Evolutionary conservation across 2,113 vertebrate species (phyloP), one percentile per base, ranked within the genome.

Genomic region (Vulpes ferrilata): DNA sequence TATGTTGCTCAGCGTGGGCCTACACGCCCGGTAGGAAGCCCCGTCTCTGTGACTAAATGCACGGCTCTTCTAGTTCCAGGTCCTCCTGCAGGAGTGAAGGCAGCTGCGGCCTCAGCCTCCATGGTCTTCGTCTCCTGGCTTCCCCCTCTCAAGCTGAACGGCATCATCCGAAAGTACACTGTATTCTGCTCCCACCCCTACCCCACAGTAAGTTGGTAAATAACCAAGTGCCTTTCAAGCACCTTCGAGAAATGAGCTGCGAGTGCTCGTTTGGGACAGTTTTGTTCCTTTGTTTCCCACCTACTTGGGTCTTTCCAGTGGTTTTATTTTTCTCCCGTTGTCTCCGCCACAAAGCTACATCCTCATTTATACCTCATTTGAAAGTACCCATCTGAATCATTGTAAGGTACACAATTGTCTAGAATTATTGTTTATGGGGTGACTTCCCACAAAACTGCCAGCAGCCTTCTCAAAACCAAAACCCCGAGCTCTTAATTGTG

Each of bases 121-220:
- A 99, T 99, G 0, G 99, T 99, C 96, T 99, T 99, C 0, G 99
- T 99, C 59, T 99, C 99, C 81, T 99, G 99, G 99, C 99, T 99
- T 5, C 99, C 99, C 71, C 99, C 99, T 0, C 99, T 99, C 97
- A 99, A 99, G 98, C 98, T 99, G 97, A 99, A 99, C 0, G 99
- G 99, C 97, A 98, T 99, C 98, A 99, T 99, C 99, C 98, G 99
- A 95, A 99, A 99, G 98, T 99, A 99, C 98, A 99, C 99, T 0
- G 99, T 99, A 88, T 99, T 99, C 99, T 99, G 99, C 98, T 99
- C 99, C 0, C 99, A 99, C 98, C 99, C 99, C 57, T 99, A 99
- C 97, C 99, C 99, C 95, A 99, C 99, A 85, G 99, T 99, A 99
- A 98, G 99, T 98, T 57, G 91, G 84, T 3, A 38, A 65, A 71